Base-by-base conservation (phyloP, 2,888 invertebrate species). In the Drosophila melanosoma region DNA sequence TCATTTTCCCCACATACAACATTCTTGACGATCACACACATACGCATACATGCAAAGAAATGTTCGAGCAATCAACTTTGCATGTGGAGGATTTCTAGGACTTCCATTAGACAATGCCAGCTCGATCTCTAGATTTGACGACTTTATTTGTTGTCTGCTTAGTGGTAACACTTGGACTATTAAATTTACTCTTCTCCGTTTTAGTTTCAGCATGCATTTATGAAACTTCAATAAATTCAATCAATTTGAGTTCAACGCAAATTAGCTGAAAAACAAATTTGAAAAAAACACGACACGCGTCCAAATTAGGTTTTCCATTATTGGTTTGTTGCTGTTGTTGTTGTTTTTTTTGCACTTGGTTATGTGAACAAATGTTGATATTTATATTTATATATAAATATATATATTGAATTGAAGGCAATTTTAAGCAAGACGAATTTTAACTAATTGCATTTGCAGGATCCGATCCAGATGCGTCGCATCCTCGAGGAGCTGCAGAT, bases 401-500 rank as follows among this genome's bases (percentile, higher is more conserved):
- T 5, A 7, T 7, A 15, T 20, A 3, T 20, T 42, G 42, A 42
- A 20, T 11, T 42, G 12, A 20, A 42, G 12, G 42, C 20, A 42
- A 20, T 45, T 20, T 20, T 20, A 45, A 20, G 12, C 1, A 45
- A 45, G 12, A 1, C 7, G 20, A 45, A 45, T 45, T 45, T 45
- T 1, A 45, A 15, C 15, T 26, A 49, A 49, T 49, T 45, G 15
- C 53, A 17, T 23, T 32, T 57, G 20, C 48, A 92, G 92, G 89
- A 91, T 79, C 83, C 87, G 12, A 71, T 79, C 6, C 89, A 91
- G 56, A 91, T 89, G 76, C 86, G 87, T 51, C 88, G 88, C 20
- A 89, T 89, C 45, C 69, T 93, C 15, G 87, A 91, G n/a, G 92
- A 93, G 61, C 69, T 93, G 65, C 92, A 93, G 75, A 66, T 81